phyloP scores from a whole-genome alignment of 2,113 vertebrate genomes.

The Carassius auratus region DNA sequence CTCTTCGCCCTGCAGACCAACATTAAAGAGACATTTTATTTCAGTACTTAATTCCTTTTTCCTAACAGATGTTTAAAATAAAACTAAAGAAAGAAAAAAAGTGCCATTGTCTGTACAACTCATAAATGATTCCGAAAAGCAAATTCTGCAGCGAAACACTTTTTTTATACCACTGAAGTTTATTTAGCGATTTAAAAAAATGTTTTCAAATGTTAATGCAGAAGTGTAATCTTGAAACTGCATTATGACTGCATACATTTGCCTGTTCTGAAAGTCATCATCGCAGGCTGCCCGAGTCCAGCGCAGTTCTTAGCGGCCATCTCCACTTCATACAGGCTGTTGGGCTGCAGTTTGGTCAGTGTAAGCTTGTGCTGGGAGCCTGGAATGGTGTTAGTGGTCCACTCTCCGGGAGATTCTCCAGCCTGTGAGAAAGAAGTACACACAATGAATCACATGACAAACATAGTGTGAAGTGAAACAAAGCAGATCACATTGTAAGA shows the following conservation, averaged over 20 bases:
- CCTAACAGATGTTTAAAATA: not conserved
- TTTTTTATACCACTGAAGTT: not conserved
- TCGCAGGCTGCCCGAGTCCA: slow-evolving; percentile 91
- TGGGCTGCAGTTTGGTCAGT: slow-evolving; percentile 87
- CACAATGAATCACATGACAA: not conserved
- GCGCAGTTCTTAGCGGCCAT: slow-evolving; percentile 93
- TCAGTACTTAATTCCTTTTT: not conserved
- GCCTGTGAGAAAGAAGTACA: slow-evolving; percentile 76
- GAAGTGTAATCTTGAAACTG: not conserved
- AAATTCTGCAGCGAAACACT: not conserved
- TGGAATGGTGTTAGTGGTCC: slow-evolving; percentile 83
- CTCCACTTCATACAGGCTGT: slow-evolving; percentile 96
- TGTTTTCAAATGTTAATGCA: not conserved
- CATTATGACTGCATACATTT: slow-evolving; percentile 63
- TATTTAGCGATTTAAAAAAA: not conserved
- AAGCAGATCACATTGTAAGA: not conserved
- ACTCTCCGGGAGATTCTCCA: slow-evolving; percentile 80
- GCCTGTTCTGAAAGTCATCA: slow-evolving; percentile 98
- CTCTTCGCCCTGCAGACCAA: slow-evolving; percentile 65
- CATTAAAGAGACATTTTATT: not conserved
- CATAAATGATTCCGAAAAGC: not conserved
- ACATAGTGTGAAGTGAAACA: not conserved
- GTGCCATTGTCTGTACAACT: not conserved
- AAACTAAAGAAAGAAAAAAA: not conserved
- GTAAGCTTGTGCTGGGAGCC: slow-evolving; percentile 85